Conservation (phyloP, 2,797 vertebrate species). For the Trachops cirrhosus region DNA sequence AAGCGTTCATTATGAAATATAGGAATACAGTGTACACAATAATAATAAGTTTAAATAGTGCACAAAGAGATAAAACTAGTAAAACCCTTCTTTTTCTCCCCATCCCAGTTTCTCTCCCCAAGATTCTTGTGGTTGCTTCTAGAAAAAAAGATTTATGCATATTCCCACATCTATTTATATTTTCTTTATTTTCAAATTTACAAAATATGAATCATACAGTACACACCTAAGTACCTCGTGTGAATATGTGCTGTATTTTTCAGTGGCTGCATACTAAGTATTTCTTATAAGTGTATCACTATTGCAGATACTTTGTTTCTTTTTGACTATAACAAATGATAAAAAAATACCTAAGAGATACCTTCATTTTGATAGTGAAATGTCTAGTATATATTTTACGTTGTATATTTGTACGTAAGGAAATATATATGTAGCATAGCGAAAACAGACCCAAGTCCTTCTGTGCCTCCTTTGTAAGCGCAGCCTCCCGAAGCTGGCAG, state of each 20-base stretch:
- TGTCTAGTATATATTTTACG: background rate
- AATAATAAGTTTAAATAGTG: background rate
- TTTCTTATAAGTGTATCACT: background rate
- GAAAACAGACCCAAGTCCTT: background rate
- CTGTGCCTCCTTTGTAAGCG: background rate
- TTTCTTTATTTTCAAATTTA: constrained; percentile 10
- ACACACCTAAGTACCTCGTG: background rate
- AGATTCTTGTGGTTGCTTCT: constrained; percentile 15
- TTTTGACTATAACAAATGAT: background rate
- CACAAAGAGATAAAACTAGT: background rate
- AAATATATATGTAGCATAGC: background rate
- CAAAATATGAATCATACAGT: background rate
- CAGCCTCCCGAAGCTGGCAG: background rate
- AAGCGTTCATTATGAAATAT: background rate
- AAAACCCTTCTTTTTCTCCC: background rate
- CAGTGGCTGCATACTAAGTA: background rate
- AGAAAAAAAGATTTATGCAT: background rate
- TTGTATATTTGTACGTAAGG: background rate
- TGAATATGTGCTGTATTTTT: background rate
- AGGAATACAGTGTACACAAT: background rate
- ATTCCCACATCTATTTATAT: background rate
- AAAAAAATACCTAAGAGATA: background rate
- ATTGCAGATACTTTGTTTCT: background rate
- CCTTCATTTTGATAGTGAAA: constrained; percentile 21
- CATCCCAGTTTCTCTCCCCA: background rate